Evolutionary conservation across 2,888 invertebrate species (phyloP).

Genomic region (Rhagium mordax): DNA sequence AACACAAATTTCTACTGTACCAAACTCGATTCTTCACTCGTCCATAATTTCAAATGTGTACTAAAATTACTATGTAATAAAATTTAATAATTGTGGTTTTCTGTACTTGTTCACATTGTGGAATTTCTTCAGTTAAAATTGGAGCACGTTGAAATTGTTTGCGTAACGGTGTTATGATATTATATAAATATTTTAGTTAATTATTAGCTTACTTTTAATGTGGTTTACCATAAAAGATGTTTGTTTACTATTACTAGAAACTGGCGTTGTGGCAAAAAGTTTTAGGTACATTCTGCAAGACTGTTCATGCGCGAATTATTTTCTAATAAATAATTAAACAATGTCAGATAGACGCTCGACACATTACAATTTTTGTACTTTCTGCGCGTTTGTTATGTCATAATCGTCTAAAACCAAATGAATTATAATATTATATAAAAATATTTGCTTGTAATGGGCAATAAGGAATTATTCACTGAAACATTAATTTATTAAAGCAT

Average conservation of each 20-base stretch:
- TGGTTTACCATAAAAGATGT: conserved; percentile 1
- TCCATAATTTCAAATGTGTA: not conserved
- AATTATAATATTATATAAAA: not conserved
- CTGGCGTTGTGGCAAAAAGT: not conserved
- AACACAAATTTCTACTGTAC: too few relatives aligned
- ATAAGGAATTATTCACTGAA: not conserved
- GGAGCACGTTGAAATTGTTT: not conserved
- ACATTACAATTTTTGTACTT: not conserved
- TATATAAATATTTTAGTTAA: not conserved
- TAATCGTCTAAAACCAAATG: not conserved
- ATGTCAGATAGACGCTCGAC: not conserved
- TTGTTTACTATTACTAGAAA: not conserved
- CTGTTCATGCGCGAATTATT: not conserved
- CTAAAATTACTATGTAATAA: not conserved
- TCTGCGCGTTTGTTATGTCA: not conserved
- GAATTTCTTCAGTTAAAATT: not conserved
- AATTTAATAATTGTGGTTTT: not conserved
- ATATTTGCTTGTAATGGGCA: not conserved
- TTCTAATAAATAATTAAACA: not conserved
- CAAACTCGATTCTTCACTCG: too few relatives aligned
- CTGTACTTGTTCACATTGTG: not conserved
- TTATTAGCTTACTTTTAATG: not conserved
- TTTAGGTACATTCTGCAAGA: not conserved
- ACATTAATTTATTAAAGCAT: not conserved
- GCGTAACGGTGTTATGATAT: not conserved